Evolutionary conservation across 1,140 invertebrate species (phyloP), one percentile per base, ranked within the genome.

Genomic region (Laupala kohalensis): DNA sequence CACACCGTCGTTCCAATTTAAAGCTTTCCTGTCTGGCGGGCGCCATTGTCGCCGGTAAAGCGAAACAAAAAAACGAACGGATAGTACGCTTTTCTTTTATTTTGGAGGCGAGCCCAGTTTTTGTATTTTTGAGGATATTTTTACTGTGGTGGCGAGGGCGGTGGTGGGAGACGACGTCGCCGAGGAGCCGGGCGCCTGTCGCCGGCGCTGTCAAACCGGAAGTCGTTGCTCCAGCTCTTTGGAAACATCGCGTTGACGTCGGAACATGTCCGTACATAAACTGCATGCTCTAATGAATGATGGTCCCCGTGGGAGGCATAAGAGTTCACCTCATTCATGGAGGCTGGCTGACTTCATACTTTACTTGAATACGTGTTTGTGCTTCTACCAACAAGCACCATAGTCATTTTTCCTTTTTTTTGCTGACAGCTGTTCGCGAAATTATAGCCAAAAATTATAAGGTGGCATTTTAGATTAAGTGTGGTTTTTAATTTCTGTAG

Each of bases 101-200:
- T 68, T 68, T 68, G 67, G 67, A 68, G 6, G 29, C 29, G n/a
- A 68, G 67, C 67, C 67, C 67, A 68, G 9, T 68, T 68, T 68
- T 68, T 68, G 67, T 68, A 68, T 68, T 68, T 68, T 37, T 4
- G 67, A 68, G 5, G 67, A 29, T 29, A 29, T 29, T 68, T 68
- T 68, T 68, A 29, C 27, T 29, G 29, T 29, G 26, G 28, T 5
- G 67, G 29, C 29, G 26, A 23, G 25, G 28, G 26, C 23, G 26
- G 67, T 4, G 26, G 26, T n/a, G 27, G 29, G 27, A 23, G 29
- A 37, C 28, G 19, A 29, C 28, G 28, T 68, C 28, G 27, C 23
- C 28, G 12, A 12, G 9, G 26, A n/a, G 28, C 67, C 27, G 19
- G 19, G 23, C 19, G 15, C 9, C 29, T 15, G 27, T 29, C 13